Base-by-base conservation (phyloP, 2,888 invertebrate genomes). In the Silvanus unidentatus region DNA sequence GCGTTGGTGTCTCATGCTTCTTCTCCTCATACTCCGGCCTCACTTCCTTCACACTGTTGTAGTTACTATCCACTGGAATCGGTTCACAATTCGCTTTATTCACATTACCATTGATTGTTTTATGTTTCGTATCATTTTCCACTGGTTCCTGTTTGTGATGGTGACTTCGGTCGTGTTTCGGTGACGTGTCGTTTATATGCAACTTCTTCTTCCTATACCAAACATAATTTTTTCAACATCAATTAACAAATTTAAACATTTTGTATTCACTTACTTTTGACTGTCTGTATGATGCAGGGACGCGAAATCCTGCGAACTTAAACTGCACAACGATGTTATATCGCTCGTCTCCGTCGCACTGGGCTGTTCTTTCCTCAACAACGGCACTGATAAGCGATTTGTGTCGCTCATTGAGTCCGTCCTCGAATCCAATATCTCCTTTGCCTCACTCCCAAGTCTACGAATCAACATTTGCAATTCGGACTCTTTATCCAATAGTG, bases 401-500 rank as follows among this genome's bases (percentile, higher is more conserved):
- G 63, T 66, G 40, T 69, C 66, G 39, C 64, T 67, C 27, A 65
- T 60, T 8, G 68, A 67, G 46, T 69, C 66, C 5, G 65, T 55
- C 28, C 67, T 59, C 8, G 68, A 65, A 42, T 72, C 71, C 32
- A 73, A 46, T 12, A 73, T 59, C 16, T 72, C 73, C 16, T 60
- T 60, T 1, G 75, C 79, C 47, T 84, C 84, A 39, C 77, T 79
- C 0, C 83, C 85, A 12, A 86, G 69, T 55, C 83, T 77, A 55
- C 81, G 77, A 10, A 85, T 74, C 52, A 84, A 71, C 77, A 82
- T 81, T 82, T 89, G 88, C 54, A 89, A 70, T 62, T 89, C 90
- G 39, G 84, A 82, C 66, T 91, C 90, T 62, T 85, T 84, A 57
- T 93, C 91, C 71, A 90, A 78, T 47, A 95, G 75, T 30, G 88